Conservation (phyloP, 2,888 invertebrate genomes). For the Bimastos eiseni region DNA sequence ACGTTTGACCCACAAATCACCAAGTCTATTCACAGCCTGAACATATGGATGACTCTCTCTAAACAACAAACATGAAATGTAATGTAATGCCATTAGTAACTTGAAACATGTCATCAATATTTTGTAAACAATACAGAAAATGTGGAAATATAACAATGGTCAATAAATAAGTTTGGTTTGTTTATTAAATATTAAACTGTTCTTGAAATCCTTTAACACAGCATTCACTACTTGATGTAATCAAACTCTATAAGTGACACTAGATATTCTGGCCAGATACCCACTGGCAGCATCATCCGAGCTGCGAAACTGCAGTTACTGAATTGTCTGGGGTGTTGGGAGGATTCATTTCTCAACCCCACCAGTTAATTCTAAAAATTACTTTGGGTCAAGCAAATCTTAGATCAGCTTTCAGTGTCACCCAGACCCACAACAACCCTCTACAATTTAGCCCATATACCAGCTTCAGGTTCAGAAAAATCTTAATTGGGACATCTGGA, state of each 20-base stretch:
- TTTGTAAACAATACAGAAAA: background rate
- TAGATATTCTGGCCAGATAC: background rate
- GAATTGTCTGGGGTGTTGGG: no score
- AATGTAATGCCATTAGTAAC: background rate
- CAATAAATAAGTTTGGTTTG: background rate
- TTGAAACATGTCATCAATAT: background rate
- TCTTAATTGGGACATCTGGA: no score
- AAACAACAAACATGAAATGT: background rate
- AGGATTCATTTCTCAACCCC: no score
- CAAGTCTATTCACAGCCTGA: constrained; percentile 37
- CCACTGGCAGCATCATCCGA: background rate
- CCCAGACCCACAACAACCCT: no score
- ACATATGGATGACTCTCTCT: constrained; percentile 41
- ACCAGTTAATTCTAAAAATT: no score
- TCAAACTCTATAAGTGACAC: background rate
- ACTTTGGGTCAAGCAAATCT: no score
- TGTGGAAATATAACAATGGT: background rate
- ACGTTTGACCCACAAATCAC: constrained; percentile 35
- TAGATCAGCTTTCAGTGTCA: no score
- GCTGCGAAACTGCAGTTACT: background rate
- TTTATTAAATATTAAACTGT: background rate
- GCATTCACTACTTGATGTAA: background rate
- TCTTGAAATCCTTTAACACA: background rate
- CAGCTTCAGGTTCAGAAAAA: no score
- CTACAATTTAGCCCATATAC: no score